These are phyloP conservation scores for Gymnopithys bicolor DNA, from an alignment of 2,797 vertebrate species.

Conservation along the genomic window DNA sequence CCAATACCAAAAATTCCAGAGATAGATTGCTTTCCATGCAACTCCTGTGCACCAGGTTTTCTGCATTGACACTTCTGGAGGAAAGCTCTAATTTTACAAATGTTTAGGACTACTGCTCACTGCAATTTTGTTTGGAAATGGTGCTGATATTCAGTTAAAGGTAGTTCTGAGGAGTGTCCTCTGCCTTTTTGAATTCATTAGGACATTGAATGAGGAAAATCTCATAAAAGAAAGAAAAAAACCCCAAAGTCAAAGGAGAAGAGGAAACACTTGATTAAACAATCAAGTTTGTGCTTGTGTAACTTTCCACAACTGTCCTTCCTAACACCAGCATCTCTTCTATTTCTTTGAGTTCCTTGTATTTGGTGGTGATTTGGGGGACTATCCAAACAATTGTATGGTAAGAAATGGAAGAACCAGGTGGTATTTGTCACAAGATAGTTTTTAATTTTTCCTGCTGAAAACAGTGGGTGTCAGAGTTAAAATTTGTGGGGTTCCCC, in stretches of 20 bases:
- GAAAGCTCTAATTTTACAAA: neutral
- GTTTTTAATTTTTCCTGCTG: neutral
- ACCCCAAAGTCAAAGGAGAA: neutral
- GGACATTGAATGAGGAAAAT: neutral
- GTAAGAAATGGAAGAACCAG: neutral
- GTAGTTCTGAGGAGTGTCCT: neutral
- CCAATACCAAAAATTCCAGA: neutral
- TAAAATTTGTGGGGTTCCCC: neutral
- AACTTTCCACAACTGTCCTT: neutral
- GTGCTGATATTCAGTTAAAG: neutral
- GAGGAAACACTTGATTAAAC: neutral
- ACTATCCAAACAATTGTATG: neutral
- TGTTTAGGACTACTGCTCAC: neutral
- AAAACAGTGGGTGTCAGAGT: neutral
- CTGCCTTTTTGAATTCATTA: neutral
- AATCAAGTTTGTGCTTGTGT: neutral
- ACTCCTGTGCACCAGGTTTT: neutral
- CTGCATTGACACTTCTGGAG: neutral
- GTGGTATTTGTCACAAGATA: neutral
- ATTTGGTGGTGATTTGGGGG: neutral
- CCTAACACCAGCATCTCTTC: neutral
- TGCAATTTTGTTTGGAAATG: neutral
- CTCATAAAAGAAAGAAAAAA: neutral
- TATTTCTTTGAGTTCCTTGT: neutral
- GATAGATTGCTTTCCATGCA: neutral